A percentile compares a stretch with the other conserved stretches of the same genome.
These are phyloP conservation scores for Dromas ardeola DNA, from an alignment of 2,113 vertebrate species.

Conservation along the genomic window DNA sequence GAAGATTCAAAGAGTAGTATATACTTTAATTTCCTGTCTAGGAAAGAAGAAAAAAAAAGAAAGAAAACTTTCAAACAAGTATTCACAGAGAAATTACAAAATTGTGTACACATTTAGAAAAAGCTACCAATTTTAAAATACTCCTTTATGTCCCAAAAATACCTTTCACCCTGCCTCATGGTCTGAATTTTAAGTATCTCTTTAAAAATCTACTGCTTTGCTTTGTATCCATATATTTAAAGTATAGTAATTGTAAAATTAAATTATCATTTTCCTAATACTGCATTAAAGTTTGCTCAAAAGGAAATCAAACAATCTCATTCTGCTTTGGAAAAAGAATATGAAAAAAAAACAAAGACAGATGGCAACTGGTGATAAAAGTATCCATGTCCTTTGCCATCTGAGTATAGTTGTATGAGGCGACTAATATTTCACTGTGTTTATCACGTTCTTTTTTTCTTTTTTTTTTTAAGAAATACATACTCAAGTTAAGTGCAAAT, in stretches of 20 bases:
- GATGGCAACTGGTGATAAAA: not conserved
- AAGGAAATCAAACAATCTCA: not conserved
- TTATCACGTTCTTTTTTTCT: constrained; percentile 29
- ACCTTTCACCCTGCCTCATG: not conserved
- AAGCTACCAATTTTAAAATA: not conserved
- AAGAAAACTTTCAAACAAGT: not conserved
- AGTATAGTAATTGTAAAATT: not conserved
- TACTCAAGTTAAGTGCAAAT: constrained; percentile 58
- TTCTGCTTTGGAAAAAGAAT: not conserved
- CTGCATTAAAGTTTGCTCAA: not conserved
- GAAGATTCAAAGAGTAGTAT: not conserved
- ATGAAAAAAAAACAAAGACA: not conserved
- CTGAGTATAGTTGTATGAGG: constrained; percentile 16
- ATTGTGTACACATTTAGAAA: not conserved
- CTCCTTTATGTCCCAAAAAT: not conserved
- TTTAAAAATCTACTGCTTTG: not conserved
- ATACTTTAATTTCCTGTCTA: not conserved
- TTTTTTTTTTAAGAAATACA: not conserved
- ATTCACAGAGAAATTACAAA: not conserved
- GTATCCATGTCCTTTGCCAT: not conserved
- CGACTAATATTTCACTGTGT: constrained; percentile 59
- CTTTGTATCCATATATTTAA: not conserved
- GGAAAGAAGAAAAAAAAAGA: not conserved
- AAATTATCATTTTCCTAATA: not conserved
- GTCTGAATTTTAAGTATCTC: not conserved